Conservation (phyloP, 2,113 vertebrate genomes). For the Gambusia affinis region DNA sequence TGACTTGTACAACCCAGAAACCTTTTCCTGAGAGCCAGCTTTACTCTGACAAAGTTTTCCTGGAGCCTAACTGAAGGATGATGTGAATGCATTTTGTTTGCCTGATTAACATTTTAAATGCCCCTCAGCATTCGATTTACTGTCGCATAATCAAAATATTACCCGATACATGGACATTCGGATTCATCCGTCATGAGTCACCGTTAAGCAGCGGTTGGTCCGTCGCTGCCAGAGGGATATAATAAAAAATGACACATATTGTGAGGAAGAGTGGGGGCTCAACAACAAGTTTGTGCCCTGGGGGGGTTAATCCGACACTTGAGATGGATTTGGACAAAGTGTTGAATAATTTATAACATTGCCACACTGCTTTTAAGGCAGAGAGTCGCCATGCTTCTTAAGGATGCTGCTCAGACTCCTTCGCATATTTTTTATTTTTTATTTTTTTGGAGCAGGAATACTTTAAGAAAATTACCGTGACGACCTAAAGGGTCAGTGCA, state of each 20-base stretch:
- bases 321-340: constrained; percentile 23
- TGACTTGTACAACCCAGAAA: background rate
- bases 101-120: background rate
- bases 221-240: background rate
- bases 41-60: constrained; percentile 1
- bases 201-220: background rate
- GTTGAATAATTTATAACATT: constrained; percentile 24
- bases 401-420: constrained; percentile 6
- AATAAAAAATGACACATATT: constrained; percentile 14
- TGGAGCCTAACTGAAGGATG: background rate
- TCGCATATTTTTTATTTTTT: background rate
- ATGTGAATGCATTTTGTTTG: background rate
- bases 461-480: background rate
- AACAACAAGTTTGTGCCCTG: constrained; percentile 9
- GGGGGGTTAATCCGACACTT: constrained; percentile 27
- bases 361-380: constrained; percentile 4
- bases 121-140: background rate
- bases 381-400: constrained; percentile 1
- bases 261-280: constrained; percentile 15
- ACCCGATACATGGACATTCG: background rate
- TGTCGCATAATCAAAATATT: background rate
- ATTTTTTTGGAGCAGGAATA: background rate
- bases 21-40: background rate
- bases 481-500: background rate
- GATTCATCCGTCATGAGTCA: background rate